Evolutionary conservation across 2,797 vertebrate genomes (phyloP).

Genomic region (Choloepus didactylus): DNA sequence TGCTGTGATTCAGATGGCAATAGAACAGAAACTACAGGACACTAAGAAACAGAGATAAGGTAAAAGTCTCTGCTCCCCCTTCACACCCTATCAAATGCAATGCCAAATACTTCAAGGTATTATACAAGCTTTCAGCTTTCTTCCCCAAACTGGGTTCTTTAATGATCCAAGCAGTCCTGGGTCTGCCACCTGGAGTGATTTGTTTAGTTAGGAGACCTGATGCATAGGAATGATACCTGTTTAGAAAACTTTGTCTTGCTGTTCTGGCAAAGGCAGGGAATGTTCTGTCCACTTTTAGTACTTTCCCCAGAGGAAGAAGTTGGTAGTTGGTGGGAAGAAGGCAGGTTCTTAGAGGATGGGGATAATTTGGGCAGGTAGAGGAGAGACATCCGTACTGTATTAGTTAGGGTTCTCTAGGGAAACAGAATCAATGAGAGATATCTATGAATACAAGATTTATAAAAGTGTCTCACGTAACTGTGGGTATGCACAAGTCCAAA

Average conservation of each 20-base stretch:
- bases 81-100: background rate
- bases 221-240: background rate
- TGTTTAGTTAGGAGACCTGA: slow-evolving; percentile 46
- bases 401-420: too few species aligned
- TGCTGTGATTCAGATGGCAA: background rate
- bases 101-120: background rate
- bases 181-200: background rate
- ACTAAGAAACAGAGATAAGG: background rate
- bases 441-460: too few species aligned
- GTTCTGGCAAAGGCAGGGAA: background rate
- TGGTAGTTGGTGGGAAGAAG: background rate
- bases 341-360: background rate
- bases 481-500: too few species aligned
- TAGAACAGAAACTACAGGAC: slow-evolving; percentile 17
- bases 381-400: background rate
- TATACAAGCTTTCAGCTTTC: slow-evolving; percentile 42
- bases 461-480: too few species aligned
- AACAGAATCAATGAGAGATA: too few species aligned
- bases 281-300: background rate
- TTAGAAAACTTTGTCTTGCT: background rate
- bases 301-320: background rate
- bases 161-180: background rate
- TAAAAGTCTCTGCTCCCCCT: background rate
- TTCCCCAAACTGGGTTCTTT: background rate
- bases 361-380: background rate